Conservation (phyloP, 2,888 invertebrate genomes). For the Caenorhabditis doughertyi region DNA sequence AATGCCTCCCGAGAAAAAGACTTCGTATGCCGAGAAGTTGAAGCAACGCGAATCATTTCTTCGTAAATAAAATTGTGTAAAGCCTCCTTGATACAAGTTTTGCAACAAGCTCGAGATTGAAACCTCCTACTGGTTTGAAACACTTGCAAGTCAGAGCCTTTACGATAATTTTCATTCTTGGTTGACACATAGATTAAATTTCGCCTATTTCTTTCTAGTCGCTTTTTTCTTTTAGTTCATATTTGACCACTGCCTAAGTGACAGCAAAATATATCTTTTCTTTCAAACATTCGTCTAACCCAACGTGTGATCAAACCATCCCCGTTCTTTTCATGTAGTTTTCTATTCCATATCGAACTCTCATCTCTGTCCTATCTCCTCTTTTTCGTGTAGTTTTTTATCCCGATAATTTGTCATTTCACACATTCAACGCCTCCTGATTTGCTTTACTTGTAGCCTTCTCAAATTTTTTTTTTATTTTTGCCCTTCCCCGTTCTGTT, state of each 20-base stretch:
- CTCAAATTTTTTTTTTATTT: conserved; percentile 13
- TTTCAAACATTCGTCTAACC: background rate
- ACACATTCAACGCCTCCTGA: conserved; percentile 9
- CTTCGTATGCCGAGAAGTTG: conserved; percentile 70
- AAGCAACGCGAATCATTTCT: conserved; percentile 41
- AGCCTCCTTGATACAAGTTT: too few relatives aligned
- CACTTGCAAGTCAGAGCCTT: too few relatives aligned
- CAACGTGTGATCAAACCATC: conserved; percentile 33
- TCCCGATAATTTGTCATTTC: conserved; percentile 25
- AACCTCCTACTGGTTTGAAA: too few relatives aligned
- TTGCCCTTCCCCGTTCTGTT: conserved; percentile 30
- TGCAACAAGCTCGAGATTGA: too few relatives aligned
- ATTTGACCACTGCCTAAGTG: conserved; percentile 39
- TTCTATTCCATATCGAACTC: conserved; percentile 33
- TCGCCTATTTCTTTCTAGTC: conserved; percentile 35
- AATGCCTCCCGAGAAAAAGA: conserved; percentile 64
- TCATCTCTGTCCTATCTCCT: conserved; percentile 78
- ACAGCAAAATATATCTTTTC: conserved; percentile 24
- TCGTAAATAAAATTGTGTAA: conserved; percentile 14
- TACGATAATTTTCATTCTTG: background rate
- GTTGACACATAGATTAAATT: background rate
- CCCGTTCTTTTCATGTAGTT: conserved; percentile 41
- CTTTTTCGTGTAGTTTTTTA: conserved; percentile 30
- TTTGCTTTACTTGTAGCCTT: conserved; percentile 37
- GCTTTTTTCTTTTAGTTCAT: conserved; percentile 20